A percentile compares a stretch with the other conserved stretches of the same genome.
These are phyloP conservation scores for Mycalesis mineus DNA, from an alignment of 2,888 invertebrate genomes.

Conservation along the genomic window DNA sequence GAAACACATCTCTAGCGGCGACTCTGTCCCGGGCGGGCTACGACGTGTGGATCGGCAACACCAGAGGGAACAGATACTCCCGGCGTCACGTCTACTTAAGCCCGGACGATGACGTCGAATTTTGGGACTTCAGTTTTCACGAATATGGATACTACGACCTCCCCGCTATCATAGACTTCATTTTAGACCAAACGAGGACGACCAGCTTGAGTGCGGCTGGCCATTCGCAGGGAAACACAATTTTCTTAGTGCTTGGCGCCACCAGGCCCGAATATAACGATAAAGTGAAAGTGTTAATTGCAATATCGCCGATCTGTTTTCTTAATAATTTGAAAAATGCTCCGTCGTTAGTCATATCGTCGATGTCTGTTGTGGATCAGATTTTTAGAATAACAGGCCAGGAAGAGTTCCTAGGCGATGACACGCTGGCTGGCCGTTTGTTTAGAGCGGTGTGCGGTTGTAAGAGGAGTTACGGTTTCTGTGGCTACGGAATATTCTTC, in stretches of 20 bases:
- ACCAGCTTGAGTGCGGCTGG: conserved; percentile 79
- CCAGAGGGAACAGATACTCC: conserved; percentile 80
- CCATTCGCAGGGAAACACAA: conserved; percentile 81
- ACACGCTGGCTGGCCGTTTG: conserved; percentile 14
- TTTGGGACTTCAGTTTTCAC: conserved; percentile 80
- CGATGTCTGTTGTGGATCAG: conserved; percentile 38
- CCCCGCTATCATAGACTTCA: conserved; percentile 75
- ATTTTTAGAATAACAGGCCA: conserved; percentile 54
- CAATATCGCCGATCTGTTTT: conserved; percentile 76
- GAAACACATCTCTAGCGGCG: conserved; percentile 36
- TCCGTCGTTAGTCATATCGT: conserved; percentile 37
- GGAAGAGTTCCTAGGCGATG: conserved; percentile 35
- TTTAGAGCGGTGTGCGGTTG: conserved; percentile 28
- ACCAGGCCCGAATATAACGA: conserved; percentile 73
- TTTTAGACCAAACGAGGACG: conserved; percentile 58
- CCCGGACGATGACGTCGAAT: conserved; percentile 47
- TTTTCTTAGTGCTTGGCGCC: conserved; percentile 72
- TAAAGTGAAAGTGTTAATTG: conserved; percentile 70
- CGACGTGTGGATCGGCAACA: conserved; percentile 57
- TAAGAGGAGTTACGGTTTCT: conserved; percentile 30
- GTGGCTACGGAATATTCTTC: conserved; percentile 53
- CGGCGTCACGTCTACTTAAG: conserved; percentile 63
- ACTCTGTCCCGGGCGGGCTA: conserved; percentile 66
- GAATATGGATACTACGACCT: conserved; percentile 83
- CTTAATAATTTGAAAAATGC: conserved; percentile 49